These are phyloP conservation scores for Haliaeetus vocifer DNA, from an alignment of 2,797 vertebrate species.

Conservation along the genomic window DNA sequence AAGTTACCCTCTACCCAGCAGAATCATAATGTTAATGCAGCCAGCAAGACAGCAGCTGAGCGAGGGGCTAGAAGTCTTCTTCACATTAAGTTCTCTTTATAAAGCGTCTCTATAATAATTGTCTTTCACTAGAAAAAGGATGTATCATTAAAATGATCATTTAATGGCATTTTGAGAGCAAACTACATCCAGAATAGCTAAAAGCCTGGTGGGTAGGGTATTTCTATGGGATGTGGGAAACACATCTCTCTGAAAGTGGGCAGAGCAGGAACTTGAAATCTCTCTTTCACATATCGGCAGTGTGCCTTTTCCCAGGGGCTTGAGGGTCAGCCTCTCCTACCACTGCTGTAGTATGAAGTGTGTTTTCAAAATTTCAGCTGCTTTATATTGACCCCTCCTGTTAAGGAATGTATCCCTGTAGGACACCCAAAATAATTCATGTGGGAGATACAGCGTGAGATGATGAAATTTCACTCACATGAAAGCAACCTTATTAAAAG, in stretches of 20 bases:
- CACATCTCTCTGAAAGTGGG: background rate
- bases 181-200: background rate
- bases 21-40: background rate
- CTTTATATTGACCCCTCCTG: background rate
- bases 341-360: background rate
- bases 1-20: background rate
- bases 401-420: background rate
- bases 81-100: background rate
- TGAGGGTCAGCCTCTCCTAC: background rate
- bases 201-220: background rate
- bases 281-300: background rate
- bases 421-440: background rate
- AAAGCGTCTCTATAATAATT: background rate
- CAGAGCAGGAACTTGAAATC: background rate
- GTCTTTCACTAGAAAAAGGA: background rate
- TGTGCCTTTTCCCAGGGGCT: background rate
- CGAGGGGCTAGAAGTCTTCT: background rate
- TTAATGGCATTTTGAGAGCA: background rate
- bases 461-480: background rate
- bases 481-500: background rate
- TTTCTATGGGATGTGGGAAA: background rate
- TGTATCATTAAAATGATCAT: fast-evolving
- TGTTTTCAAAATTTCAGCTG: background rate
- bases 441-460: background rate
- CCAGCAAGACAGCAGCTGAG: background rate